phyloP scores from a whole-genome alignment of 2,113 vertebrate genomes.

The Ictidomys tridecemlineatus region DNA sequence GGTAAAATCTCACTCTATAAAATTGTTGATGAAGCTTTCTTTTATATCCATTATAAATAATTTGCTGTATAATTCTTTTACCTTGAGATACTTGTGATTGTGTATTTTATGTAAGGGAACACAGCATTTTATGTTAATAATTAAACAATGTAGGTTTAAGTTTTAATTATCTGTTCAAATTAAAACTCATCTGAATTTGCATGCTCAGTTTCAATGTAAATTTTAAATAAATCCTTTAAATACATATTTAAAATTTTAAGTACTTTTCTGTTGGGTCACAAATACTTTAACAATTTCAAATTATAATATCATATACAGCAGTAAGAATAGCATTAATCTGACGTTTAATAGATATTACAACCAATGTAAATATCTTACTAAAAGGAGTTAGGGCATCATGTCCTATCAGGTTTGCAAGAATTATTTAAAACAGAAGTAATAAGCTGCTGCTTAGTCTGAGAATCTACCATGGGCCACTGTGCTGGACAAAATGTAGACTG shows the following conservation, averaged over 20 bases:
- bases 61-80: background rate
- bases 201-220: background rate
- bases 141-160: background rate
- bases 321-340: background rate
- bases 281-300: background rate
- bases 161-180: background rate
- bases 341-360: background rate
- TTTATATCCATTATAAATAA: background rate
- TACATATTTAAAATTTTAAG: background rate
- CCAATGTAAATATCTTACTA: background rate
- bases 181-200: background rate
- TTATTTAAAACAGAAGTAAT: background rate
- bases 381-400: background rate
- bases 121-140: background rate
- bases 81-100: background rate
- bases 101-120: background rate
- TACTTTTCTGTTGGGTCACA: background rate
- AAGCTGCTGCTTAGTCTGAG: background rate
- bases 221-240: background rate
- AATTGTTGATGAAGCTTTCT: background rate
- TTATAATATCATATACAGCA: background rate
- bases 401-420: background rate
- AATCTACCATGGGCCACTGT: background rate
- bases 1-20: background rate
- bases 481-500: background rate